Percentiles rank a stretch among this genome's conserved stretches.
phyloP scores from a whole-genome alignment of 2,797 vertebrate genomes.

The Spea hammondii region DNA sequence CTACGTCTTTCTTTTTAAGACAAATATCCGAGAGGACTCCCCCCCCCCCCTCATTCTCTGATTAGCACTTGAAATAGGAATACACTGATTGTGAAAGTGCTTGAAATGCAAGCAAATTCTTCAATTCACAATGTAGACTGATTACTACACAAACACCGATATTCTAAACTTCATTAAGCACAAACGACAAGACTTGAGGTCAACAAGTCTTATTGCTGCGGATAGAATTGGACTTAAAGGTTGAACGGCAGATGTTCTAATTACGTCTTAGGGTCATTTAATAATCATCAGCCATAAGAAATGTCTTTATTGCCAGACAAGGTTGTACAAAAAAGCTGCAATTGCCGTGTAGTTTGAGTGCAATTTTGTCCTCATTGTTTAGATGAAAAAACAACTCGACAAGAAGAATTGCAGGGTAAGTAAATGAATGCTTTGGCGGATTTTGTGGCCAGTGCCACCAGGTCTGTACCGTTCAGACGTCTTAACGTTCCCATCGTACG shows the following conservation, averaged over 20 bases:
- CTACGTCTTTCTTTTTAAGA: conserved; percentile 26
- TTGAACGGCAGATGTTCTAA: not conserved
- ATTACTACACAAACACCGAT: conserved; percentile 39
- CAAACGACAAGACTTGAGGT: not conserved
- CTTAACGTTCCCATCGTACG: no score
- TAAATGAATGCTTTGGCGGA: not conserved
- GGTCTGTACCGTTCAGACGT: no score
- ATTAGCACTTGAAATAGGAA: conserved; percentile 50
- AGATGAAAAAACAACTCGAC: not conserved
- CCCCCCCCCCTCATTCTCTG: conserved; percentile 23
- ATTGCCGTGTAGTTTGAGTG: not conserved
- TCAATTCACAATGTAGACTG: conserved; percentile 29
- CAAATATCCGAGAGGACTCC: conserved; percentile 22
- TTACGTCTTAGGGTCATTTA: conserved; percentile 26
- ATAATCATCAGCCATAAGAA: not conserved
- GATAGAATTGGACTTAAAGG: conserved; percentile 11
- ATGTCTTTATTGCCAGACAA: not conserved
- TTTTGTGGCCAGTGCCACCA: no score
- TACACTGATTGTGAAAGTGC: conserved; percentile 51
- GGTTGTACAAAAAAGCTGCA: conserved; percentile 2
- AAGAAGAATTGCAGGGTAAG: not conserved
- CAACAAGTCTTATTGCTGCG: conserved; percentile 21
- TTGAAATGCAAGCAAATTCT: conserved; percentile 16
- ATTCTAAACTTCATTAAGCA: conserved; percentile 47
- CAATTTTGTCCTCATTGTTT: conserved; percentile 31